phyloP scores from a whole-genome alignment of 2,797 vertebrate genomes.

The Falco rusticolus region DNA sequence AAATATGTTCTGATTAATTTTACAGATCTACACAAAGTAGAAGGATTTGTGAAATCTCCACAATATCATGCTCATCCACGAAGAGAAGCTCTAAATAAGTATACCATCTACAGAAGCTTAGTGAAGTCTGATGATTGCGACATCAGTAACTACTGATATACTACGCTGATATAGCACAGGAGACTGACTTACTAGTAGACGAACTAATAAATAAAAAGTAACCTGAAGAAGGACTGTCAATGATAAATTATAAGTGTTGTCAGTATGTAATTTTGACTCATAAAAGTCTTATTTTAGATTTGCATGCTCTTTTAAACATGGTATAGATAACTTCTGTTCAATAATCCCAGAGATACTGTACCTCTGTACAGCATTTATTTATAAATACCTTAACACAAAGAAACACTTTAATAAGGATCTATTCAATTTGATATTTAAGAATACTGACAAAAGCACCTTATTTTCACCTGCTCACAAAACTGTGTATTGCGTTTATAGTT shows the following conservation, averaged over 20 bases:
- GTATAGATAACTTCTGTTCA: neutral
- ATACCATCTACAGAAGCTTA: neutral
- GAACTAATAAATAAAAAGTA: neutral
- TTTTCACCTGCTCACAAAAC: neutral
- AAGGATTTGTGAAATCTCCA: neutral
- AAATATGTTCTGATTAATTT: slow-evolving; percentile 27
- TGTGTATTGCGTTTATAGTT: neutral
- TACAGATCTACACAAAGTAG: neutral
- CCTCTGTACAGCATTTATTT: neutral
- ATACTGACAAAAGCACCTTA: neutral
- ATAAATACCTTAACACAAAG: neutral
- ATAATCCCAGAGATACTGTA: neutral
- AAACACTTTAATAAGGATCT: neutral
- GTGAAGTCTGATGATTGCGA: neutral
- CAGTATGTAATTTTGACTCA: neutral
- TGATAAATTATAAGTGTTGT: neutral
- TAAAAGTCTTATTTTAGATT: neutral
- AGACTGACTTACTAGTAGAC: neutral
- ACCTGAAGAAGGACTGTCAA: neutral
- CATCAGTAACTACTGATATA: neutral
- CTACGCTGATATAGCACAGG: neutral
- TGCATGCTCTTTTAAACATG: neutral
- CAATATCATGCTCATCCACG: neutral
- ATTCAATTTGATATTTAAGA: neutral
- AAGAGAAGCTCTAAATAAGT: neutral